Percentiles rank a stretch among this genome's conserved stretches.
These are phyloP conservation scores for Silvanus unidentatus DNA, from an alignment of 2,888 invertebrate genomes.

Conservation along the genomic window DNA sequence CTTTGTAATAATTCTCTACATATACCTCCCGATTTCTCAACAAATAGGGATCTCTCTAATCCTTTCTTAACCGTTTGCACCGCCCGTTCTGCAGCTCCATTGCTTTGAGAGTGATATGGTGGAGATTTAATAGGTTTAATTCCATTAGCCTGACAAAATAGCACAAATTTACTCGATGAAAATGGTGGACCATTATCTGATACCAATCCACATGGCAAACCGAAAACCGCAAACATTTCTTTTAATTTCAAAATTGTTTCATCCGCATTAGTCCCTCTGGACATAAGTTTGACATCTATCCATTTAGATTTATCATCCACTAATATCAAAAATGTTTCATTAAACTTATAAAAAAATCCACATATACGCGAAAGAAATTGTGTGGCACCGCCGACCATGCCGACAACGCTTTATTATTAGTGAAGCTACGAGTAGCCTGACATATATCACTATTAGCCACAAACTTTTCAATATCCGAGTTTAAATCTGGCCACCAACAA, in stretches of 20 bases:
- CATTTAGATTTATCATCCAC: constrained; percentile 22
- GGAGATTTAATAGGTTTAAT: constrained; percentile 21
- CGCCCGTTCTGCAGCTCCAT: constrained; percentile 20
- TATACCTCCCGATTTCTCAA: constrained; percentile 3
- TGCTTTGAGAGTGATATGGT: constrained; percentile 22
- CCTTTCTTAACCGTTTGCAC: constrained; percentile 24
- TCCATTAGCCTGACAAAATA: constrained; percentile 24
- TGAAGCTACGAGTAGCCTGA: constrained; percentile 18
- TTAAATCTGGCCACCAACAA: constrained; percentile 21
- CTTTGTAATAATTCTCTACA: neutral
- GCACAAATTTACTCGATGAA: constrained; percentile 17
- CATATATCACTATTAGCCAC: constrained; percentile 16
- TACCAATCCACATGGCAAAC: constrained; percentile 19
- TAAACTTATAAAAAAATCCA: constrained; percentile 15
- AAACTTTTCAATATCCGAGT: constrained; percentile 18
- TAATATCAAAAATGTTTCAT: constrained; percentile 15
- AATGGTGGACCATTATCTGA: constrained; percentile 25
- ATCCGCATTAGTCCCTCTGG: constrained; percentile 15
- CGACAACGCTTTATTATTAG: constrained; percentile 11
- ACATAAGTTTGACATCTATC: constrained; percentile 23
- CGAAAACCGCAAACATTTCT: constrained; percentile 22
- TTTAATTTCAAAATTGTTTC: constrained; percentile 17
- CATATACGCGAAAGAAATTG: constrained; percentile 16
- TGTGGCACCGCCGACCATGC: constrained; percentile 15
- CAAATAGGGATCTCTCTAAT: constrained; percentile 11